Conservation (phyloP, 2,888 invertebrate genomes). For the Lithophane ornitopus region DNA sequence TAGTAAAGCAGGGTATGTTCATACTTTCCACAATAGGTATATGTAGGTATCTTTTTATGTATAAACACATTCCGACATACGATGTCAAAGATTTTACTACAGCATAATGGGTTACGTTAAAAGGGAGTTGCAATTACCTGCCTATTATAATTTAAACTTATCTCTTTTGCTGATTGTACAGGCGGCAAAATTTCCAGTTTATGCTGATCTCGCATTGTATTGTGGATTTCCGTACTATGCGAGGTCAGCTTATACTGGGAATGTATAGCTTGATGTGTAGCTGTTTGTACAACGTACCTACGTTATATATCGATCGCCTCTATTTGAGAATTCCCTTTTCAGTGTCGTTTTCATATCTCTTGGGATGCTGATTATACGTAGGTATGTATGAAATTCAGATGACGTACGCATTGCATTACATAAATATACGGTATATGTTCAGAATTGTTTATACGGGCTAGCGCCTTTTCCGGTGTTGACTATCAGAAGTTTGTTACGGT, state of each 20-base stretch:
- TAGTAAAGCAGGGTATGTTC: neutral
- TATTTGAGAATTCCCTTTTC: slow-evolving; percentile 43
- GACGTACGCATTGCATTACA: slow-evolving; percentile 20
- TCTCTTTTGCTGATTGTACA: slow-evolving; percentile 7
- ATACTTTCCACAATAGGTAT: neutral
- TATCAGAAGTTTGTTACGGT: neutral
- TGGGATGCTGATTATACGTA: slow-evolving; percentile 40
- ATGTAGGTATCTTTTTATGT: slow-evolving; percentile 7
- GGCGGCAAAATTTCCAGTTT: too few species aligned
- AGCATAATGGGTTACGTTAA: slow-evolving; percentile 5
- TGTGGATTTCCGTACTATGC: too few species aligned
- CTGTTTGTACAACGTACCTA: neutral
- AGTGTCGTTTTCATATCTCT: slow-evolving; percentile 18
- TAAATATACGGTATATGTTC: slow-evolving; percentile 7
- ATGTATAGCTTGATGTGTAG: too few species aligned
- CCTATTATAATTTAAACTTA: neutral
- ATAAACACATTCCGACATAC: neutral
- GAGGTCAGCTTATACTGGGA: too few species aligned
- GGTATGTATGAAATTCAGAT: slow-evolving; percentile 45
- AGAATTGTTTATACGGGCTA: neutral
- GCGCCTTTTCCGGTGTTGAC: neutral
- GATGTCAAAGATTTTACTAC: slow-evolving; percentile 10
- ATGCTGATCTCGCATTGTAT: too few species aligned
- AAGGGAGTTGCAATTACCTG: slow-evolving; percentile 15
- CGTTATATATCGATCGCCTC: slow-evolving; percentile 4